Evolutionary conservation across 92 coral and sea anemone genomes (phyloP), one percentile per base, ranked within the genome.

Genomic region (Epizoanthus ramosus): DNA sequence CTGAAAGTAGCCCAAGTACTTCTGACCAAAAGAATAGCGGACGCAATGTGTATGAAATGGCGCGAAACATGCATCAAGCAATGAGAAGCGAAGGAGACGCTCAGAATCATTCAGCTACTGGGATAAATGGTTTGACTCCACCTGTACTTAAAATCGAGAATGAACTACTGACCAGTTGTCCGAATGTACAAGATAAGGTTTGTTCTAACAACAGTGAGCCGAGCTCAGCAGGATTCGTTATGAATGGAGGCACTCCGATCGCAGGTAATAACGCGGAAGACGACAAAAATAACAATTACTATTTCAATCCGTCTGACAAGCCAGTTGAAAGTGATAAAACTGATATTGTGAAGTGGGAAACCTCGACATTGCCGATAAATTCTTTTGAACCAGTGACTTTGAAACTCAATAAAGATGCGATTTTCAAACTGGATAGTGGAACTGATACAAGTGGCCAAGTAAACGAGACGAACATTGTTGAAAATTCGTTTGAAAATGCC

Each of bases 311-410:
- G 23, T 61, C 71, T 21, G 71, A 60, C 22, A 56, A 21, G 63
- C 35, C 25, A 6, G 45, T 41, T n/a, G 60, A 41, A 2, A 41
- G 37, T 39, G 25, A 39, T 50, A 21, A 3, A 43, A 60, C 18
- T n/a, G 19, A 57, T 43, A 54, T 77, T 41, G 24, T 77, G 1
- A 37, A 60, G 23, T 10, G 19, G 22, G 71, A 63, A 5, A 21
- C 16, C 18, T 60, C 82, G n/a, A 60, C 82, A 13, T 10, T 5
- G 54, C 52, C 82, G 31, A 28, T 28, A 64, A 79, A 54, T 13
- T 85, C 52, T 41, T 88, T 88, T 43, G 75, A 84, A 37, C 88
- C 91, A 64, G 86, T 88, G 50, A 64, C 74, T 61, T 56, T 85
- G 17, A 72, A 87, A 69, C 35, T 84, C 8, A 73, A 79, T 56